Percentiles rank a stretch among this genome's conserved stretches.
phyloP scores from a whole-genome alignment of 2,113 vertebrate genomes.

The Burhinus bistriatus region DNA sequence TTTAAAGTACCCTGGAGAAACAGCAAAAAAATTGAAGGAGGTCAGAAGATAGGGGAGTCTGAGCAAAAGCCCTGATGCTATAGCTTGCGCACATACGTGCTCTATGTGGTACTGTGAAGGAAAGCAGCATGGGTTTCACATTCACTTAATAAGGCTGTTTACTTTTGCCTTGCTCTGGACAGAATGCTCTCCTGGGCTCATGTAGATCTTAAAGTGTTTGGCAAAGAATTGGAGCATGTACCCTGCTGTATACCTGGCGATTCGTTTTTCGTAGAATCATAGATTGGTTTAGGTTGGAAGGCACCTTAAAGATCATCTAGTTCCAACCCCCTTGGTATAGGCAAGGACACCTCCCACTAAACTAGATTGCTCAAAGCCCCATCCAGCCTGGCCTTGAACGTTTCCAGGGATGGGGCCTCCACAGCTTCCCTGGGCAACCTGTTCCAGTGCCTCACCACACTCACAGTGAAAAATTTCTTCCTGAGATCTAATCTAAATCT shows the following conservation, averaged over 20 bases:
- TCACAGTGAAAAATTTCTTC: no score
- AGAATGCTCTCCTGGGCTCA: not conserved
- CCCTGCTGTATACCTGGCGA: not conserved
- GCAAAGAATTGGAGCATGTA: not conserved
- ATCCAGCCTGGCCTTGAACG: no score
- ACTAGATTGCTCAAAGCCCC: no score
- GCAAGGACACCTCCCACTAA: no score
- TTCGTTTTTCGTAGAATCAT: not conserved
- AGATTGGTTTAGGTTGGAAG: no score
- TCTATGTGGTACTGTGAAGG: not conserved
- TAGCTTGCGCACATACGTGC: not conserved
- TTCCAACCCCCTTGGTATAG: no score
- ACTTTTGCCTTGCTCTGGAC: not conserved
- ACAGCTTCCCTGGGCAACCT: no score
- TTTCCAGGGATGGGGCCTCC: no score
- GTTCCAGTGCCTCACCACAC: no score
- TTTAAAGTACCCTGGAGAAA: not conserved
- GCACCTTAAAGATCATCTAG: no score
- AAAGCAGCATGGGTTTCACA: not conserved
- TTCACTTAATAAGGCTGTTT: not conserved
- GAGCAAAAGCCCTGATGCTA: not conserved
- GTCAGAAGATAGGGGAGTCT: not conserved
- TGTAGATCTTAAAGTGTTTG: not conserved
- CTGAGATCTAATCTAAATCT: no score
- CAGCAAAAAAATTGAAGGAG: not conserved